Evolutionary conservation across 2,113 vertebrate species (phyloP).

Genomic region (Nicator chloris): DNA sequence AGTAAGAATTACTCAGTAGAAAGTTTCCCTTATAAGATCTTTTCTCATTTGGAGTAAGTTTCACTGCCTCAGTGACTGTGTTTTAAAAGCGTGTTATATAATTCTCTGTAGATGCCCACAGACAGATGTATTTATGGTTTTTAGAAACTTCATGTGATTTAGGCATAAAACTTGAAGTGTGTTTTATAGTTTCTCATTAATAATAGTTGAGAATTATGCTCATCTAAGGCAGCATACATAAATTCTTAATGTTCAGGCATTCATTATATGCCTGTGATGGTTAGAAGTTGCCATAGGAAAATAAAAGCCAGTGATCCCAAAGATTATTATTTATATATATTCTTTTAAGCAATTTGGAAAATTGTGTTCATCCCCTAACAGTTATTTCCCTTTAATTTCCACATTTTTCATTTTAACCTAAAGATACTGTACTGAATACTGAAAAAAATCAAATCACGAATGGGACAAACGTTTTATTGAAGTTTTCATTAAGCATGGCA

Average conservation of each 20-base stretch:
- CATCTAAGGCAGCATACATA: not conserved
- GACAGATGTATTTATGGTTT: constrained; percentile 26
- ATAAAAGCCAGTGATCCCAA: constrained; percentile 16
- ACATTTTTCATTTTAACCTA: not conserved
- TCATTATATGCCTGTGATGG: constrained; percentile 10
- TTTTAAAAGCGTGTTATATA: constrained; percentile 13
- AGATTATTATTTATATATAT: not conserved
- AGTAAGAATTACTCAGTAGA: not conserved
- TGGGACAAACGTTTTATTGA: not conserved
- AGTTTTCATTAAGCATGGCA: not conserved
- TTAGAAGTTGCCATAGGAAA: constrained; percentile 15
- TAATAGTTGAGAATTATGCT: constrained; percentile 48
- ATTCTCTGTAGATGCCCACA: constrained; percentile 6
- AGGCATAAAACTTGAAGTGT: not conserved
- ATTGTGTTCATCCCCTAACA: not conserved
- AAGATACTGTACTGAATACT: not conserved
- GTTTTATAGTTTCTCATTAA: constrained; percentile 23
- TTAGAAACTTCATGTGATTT: constrained; percentile 11
- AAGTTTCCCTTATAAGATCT: constrained; percentile 8
- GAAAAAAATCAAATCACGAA: not conserved
- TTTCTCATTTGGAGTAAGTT: constrained; percentile 22
- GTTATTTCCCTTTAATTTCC: not conserved
- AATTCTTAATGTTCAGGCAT: constrained; percentile 24
- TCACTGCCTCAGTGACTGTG: not conserved
- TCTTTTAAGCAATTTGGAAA: not conserved